Conservation (phyloP, 2,113 vertebrate species). For the Coturnix japonica region DNA sequence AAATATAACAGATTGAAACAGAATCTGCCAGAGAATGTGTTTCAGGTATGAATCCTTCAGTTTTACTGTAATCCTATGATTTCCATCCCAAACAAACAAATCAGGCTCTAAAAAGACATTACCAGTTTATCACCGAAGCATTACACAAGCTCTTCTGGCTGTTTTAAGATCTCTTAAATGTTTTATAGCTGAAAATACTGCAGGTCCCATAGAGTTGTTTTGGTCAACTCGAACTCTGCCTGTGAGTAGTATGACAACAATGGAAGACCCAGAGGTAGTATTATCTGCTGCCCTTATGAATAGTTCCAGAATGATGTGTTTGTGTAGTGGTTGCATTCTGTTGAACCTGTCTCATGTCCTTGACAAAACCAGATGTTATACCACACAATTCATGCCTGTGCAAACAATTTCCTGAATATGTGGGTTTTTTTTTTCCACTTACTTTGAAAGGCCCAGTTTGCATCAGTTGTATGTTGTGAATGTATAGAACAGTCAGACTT, state of each 20-base stretch:
- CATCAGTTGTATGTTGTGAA: not conserved
- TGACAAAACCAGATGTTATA: slow-evolving; percentile 5
- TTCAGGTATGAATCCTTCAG: not conserved
- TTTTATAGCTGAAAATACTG: not conserved
- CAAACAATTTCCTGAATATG: not conserved
- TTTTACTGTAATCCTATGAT: not conserved
- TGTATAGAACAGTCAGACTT: not conserved
- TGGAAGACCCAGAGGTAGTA: not conserved
- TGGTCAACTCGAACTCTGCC: not conserved
- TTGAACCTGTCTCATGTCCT: slow-evolving; percentile 14
- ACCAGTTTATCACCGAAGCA: not conserved
- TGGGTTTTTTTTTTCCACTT: not conserved
- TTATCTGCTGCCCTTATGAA: slow-evolving; percentile 25
- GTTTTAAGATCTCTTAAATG: not conserved
- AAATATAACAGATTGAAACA: not conserved
- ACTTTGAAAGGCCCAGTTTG: not conserved
- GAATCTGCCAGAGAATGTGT: not conserved
- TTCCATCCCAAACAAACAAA: not conserved
- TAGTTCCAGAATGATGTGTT: slow-evolving; percentile 18
- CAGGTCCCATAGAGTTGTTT: slow-evolving; percentile 22
- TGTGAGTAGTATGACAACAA: not conserved
- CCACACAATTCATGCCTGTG: slow-evolving; percentile 10
- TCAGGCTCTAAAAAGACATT: not conserved
- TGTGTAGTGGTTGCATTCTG: not conserved
- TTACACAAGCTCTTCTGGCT: not conserved